These are phyloP conservation scores for Ips nitidus DNA, from an alignment of 1,140 invertebrate species.

Conservation along the genomic window DNA sequence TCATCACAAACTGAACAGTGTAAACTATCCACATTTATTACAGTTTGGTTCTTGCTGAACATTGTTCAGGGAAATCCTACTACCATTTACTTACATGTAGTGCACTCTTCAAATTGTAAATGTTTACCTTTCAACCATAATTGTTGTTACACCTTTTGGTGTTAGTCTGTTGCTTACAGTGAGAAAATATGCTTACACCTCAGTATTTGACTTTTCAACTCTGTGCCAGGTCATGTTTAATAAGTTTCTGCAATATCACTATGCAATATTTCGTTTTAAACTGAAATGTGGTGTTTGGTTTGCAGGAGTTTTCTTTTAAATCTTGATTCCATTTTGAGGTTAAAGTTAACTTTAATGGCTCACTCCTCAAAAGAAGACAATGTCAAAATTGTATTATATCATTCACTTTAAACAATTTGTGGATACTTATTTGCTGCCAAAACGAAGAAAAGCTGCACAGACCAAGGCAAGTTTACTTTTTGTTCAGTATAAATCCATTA, in stretches of 20 bases:
- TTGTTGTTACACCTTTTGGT: too few relatives aligned
- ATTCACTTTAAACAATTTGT: slow-evolving; percentile 28
- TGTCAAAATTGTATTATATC: slow-evolving; percentile 28
- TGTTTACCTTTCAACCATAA: too few relatives aligned
- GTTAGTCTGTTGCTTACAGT: neutral
- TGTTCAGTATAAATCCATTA: neutral
- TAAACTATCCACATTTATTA: slow-evolving; percentile 16
- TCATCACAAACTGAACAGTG: slow-evolving; percentile 5
- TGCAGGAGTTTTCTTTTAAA: neutral
- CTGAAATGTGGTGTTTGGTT: neutral
- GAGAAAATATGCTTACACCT: neutral
- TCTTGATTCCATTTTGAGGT: slow-evolving; percentile 10
- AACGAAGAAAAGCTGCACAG: slow-evolving; percentile 23
- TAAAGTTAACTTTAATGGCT: slow-evolving; percentile 17
- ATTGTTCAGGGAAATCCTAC: too few relatives aligned
- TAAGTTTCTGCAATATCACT: too few relatives aligned
- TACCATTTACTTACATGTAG: too few relatives aligned
- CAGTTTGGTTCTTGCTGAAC: neutral
- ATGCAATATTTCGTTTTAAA: too few relatives aligned
- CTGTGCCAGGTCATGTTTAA: too few relatives aligned
- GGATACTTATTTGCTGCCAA: slow-evolving; percentile 19
- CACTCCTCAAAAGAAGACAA: slow-evolving; percentile 13
- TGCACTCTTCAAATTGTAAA: too few relatives aligned
- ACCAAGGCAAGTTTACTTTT: slow-evolving; percentile 27
- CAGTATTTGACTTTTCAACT: too few relatives aligned